Evolutionary conservation across 2,888 invertebrate genomes (phyloP).

Genomic region (Platerodrilus igneus): DNA sequence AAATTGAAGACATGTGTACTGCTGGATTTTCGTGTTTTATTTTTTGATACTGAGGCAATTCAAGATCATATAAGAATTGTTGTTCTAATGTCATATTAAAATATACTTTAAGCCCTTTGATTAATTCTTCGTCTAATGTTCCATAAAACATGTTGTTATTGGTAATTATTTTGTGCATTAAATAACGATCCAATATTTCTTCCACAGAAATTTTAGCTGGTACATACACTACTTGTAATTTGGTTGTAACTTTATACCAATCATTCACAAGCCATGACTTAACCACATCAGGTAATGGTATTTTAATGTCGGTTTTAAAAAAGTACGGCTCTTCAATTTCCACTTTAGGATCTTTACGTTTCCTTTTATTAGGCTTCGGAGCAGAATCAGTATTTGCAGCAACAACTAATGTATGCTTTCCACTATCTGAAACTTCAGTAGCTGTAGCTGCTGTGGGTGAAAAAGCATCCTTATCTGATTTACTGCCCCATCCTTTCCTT

Average conservation of each 20-base stretch:
- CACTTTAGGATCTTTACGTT: constrained; percentile 67
- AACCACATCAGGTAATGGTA: constrained; percentile 88
- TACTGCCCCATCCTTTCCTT: too few species aligned
- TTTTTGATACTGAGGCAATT: constrained; percentile 86
- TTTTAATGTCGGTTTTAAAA: constrained; percentile 77
- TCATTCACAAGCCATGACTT: constrained; percentile 93
- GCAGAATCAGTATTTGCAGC: too few species aligned
- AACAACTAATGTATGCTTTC: too few species aligned
- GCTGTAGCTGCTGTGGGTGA: too few species aligned
- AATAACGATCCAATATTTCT: constrained; percentile 81
- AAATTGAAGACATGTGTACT: constrained; percentile 74
- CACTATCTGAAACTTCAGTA: too few species aligned
- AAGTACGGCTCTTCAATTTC: constrained; percentile 85
- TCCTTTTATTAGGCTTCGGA: constrained; percentile 62
- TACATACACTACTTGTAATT: constrained; percentile 76
- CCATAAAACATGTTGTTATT: constrained; percentile 71
- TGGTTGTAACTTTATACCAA: constrained; percentile 85
- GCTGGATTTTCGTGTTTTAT: constrained; percentile 73
- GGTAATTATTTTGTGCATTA: constrained; percentile 72
- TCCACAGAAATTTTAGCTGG: constrained; percentile 83
- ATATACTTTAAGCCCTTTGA: constrained; percentile 80
- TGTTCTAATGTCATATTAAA: constrained; percentile 91
- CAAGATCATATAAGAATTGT: constrained; percentile 90
- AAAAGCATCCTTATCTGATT: too few species aligned
- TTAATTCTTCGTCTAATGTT: constrained; percentile 61